phyloP scores from a whole-genome alignment of 2,797 vertebrate species.

The Thalassophryne amazonica region DNA sequence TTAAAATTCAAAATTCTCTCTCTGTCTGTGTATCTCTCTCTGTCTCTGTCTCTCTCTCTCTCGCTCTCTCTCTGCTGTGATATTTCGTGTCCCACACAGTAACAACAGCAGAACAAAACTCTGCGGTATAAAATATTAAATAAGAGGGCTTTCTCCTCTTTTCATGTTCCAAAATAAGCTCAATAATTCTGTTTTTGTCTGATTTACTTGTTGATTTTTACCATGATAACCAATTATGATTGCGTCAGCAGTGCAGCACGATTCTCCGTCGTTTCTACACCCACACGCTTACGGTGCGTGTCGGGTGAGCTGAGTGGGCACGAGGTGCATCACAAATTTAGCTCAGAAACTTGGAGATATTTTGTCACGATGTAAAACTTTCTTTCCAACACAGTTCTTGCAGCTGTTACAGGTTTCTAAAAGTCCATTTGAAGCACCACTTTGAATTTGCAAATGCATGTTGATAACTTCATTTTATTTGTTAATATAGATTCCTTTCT shows the following conservation, averaged over 20 bases:
- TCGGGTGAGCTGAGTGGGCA: slow-evolving; percentile 48
- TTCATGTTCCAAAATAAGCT: slow-evolving; percentile 36
- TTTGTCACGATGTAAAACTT: slow-evolving; percentile 31
- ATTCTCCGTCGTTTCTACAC: slow-evolving; percentile 22
- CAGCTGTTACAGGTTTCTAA: no score
- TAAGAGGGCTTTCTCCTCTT: slow-evolving; percentile 33
- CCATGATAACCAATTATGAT: slow-evolving; percentile 53
- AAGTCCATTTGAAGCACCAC: no score
- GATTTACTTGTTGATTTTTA: slow-evolving; percentile 41
- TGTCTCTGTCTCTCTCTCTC: not conserved
- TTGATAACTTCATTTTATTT: not conserved
- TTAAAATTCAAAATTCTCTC: no score
- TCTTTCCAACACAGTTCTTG: not conserved
- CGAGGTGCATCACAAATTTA: slow-evolving; percentile 42
- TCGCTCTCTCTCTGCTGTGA: not conserved
- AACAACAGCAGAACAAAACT: slow-evolving; percentile 23
- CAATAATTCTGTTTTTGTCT: slow-evolving; percentile 57
- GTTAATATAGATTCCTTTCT: no score
- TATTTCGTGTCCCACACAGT: slow-evolving; percentile 7
- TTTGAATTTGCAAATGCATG: not conserved
- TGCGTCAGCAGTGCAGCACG: slow-evolving; percentile 45
- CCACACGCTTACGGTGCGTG: slow-evolving; percentile 41
- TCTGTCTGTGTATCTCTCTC: no score
- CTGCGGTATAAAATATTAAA: slow-evolving; percentile 52
- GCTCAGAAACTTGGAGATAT: slow-evolving; percentile 22